Evolutionary conservation across 2,113 vertebrate species (phyloP).

Genomic region (Bagarius yarrelli): DNA sequence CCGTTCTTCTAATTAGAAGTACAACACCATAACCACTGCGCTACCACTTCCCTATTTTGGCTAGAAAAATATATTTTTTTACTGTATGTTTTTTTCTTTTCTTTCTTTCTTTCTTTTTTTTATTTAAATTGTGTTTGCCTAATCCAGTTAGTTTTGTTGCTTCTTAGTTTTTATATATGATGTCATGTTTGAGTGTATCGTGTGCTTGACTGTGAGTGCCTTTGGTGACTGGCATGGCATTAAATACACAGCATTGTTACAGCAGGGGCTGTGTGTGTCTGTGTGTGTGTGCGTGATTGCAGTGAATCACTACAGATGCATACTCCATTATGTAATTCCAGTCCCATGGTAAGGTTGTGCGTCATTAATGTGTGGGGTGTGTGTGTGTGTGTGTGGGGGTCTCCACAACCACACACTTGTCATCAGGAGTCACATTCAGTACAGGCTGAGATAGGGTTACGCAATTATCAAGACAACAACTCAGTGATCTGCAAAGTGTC

Average conservation of each 20-base stretch:
- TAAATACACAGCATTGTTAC: conserved; percentile 20
- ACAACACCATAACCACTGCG: no score
- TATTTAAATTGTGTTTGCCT: neutral
- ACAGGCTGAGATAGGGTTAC: conserved; percentile 31
- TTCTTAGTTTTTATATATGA: neutral
- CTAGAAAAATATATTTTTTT: neutral
- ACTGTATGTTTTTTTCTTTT: neutral
- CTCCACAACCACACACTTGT: conserved; percentile 22
- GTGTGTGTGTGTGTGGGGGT: conserved; percentile 14
- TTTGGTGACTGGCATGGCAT: conserved; percentile 13
- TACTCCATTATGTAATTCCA: conserved; percentile 31
- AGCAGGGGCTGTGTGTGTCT: conserved; percentile 5
- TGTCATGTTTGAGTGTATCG: neutral
- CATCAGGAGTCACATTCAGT: conserved; percentile 35
- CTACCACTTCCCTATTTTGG: no score
- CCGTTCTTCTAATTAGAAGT: no score
- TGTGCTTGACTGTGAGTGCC: conserved; percentile 17
- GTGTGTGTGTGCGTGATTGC: conserved; percentile 8
- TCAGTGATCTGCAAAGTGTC: conserved; percentile 7
- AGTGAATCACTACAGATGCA: conserved; percentile 52
- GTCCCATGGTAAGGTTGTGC: conserved; percentile 46
- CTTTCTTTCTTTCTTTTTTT: neutral
- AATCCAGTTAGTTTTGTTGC: neutral
- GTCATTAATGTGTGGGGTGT: conserved; percentile 42
- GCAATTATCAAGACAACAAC: conserved; percentile 38